Conservation (phyloP, 1,140 invertebrate genomes). For the Procambarus virginalis region DNA sequence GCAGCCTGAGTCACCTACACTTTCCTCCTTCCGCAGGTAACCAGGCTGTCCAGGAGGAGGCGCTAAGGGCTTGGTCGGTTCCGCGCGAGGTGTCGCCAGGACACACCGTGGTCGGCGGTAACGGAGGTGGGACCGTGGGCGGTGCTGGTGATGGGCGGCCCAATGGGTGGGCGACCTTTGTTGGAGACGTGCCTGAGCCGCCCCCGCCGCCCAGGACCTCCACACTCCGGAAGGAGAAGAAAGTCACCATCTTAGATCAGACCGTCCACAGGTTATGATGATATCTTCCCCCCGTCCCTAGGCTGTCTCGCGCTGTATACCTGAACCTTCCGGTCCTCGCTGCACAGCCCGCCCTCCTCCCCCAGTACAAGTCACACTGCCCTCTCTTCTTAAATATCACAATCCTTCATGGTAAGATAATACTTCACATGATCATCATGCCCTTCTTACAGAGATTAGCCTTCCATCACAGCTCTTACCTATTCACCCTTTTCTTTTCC, state of each 20-base stretch:
- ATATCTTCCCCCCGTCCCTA: background rate
- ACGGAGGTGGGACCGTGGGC: background rate
- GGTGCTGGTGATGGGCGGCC: constrained; percentile 34
- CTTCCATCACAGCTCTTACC: no score
- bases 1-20: no score
- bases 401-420: no score
- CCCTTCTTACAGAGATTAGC: no score
- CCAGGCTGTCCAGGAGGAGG: background rate
- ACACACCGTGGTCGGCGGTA: background rate
- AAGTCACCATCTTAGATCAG: constrained; percentile 62
- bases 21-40: background rate
- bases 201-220: constrained; percentile 57
- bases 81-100: constrained; percentile 22
- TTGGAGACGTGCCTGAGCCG: constrained; percentile 57
- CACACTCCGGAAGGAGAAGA: constrained; percentile 56
- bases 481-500: no score
- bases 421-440: no score
- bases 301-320: background rate
- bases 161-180: constrained; percentile 58
- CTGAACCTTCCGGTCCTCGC: background rate
- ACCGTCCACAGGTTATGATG: constrained; percentile 68
- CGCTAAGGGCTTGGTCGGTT: constrained; percentile 26
- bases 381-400: background rate
- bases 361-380: background rate
- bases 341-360: background rate